Conservation (phyloP, 92 coral and sea anemone genomes). For the Zoanthus solanderi region DNA sequence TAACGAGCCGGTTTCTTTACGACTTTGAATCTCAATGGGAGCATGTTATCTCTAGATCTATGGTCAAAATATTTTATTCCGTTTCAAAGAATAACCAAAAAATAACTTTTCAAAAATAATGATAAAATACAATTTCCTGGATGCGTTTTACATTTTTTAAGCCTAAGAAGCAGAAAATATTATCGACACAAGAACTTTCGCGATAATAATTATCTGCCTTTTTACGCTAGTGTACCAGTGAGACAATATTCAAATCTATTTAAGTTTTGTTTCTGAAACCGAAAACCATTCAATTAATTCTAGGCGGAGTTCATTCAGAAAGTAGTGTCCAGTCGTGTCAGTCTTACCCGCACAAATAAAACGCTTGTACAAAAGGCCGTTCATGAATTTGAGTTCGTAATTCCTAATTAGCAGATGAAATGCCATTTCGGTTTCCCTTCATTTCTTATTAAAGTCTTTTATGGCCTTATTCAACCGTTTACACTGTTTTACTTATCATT, state of each 20-base stretch:
- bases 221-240: background rate
- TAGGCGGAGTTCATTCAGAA: background rate
- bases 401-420: slow-evolving; percentile 14
- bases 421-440: background rate
- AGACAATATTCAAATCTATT: background rate
- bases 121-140: background rate
- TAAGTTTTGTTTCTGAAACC: background rate
- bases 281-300: background rate
- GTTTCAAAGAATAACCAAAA: too few species aligned
- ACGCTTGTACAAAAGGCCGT: background rate
- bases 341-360: background rate
- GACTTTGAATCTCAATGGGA: background rate
- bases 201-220: background rate
- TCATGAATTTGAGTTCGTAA: background rate
- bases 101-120: background rate
- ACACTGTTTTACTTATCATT: background rate
- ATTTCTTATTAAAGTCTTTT: background rate
- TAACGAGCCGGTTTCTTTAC: background rate
- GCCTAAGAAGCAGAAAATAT: background rate
- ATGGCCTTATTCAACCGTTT: background rate
- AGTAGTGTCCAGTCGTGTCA: background rate
- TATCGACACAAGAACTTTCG: background rate
- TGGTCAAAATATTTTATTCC: too few species aligned
- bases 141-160: background rate
- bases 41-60: background rate